phyloP scores from a whole-genome alignment of 1,140 invertebrate species.

The Procambarus clarkii region DNA sequence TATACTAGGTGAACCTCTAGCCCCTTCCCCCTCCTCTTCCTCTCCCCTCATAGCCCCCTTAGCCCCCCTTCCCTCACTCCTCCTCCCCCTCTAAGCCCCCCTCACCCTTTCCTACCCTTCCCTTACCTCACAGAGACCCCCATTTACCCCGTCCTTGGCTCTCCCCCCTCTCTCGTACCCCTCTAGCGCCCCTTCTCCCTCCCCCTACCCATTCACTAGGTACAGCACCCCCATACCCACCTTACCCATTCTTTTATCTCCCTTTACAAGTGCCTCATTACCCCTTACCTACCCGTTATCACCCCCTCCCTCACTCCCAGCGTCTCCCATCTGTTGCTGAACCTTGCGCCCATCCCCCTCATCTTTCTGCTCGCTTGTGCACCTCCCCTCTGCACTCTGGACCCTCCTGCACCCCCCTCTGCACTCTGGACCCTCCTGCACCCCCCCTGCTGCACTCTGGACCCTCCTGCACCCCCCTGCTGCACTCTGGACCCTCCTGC shows the following conservation, averaged over 20 bases:
- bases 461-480: neutral
- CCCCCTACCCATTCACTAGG: too few species aligned
- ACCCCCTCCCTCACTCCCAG: neutral
- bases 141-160: too few species aligned
- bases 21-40: too few species aligned
- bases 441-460: neutral
- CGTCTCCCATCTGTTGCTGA: neutral
- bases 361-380: neutral
- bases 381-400: neutral
- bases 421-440: neutral
- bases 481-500: neutral
- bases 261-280: neutral
- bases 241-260: neutral
- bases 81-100: neutral
- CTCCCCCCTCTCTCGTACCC: too few species aligned
- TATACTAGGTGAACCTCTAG: too few species aligned
- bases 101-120: neutral
- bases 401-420: neutral
- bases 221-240: too few species aligned
- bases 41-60: too few species aligned
- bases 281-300: neutral
- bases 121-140: too few species aligned
- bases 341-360: neutral
- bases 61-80: neutral
- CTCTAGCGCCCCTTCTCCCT: too few species aligned